Percentiles rank a stretch among this genome's conserved stretches.
phyloP scores from a whole-genome alignment of 1,140 invertebrate species.

The Leptinotarsa undecemlineata region DNA sequence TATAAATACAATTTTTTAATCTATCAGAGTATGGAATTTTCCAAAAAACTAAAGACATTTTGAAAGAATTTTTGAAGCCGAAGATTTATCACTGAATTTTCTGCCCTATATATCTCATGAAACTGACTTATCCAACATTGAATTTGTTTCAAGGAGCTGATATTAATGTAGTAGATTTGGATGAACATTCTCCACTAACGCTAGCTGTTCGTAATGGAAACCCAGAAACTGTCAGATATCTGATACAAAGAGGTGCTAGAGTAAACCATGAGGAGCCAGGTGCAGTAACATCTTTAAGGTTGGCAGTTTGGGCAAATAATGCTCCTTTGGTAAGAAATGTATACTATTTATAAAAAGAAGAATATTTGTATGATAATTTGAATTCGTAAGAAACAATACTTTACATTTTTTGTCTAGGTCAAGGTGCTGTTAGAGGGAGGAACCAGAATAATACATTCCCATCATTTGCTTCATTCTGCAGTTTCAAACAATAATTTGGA shows the following conservation, averaged over 20 bases:
- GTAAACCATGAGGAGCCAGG: constrained; percentile 63
- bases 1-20: no score
- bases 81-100: no score
- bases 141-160: constrained; percentile 55
- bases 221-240: constrained; percentile 55
- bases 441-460: constrained; percentile 61
- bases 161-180: constrained; percentile 61
- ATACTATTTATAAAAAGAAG: no score
- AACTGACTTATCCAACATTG: no score
- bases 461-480: constrained; percentile 63
- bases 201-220: constrained; percentile 58
- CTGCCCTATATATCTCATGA: no score
- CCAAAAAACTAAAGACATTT: no score
- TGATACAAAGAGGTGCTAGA: constrained; percentile 60
- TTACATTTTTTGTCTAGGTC: constrained; percentile 28
- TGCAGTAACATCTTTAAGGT: constrained; percentile 61
- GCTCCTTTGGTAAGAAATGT: constrained; percentile 29
- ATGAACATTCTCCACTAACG: constrained; percentile 63
- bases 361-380: no score
- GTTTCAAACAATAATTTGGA: constrained; percentile 58
- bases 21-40: no score
- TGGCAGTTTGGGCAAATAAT: constrained; percentile 57
- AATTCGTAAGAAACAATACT: neutral
- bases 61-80: no score
- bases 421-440: constrained; percentile 56